Evolutionary conservation across 2,113 vertebrate genomes (phyloP), one percentile per base, ranked within the genome.

Genomic region (Prionailurus bengalensis): DNA sequence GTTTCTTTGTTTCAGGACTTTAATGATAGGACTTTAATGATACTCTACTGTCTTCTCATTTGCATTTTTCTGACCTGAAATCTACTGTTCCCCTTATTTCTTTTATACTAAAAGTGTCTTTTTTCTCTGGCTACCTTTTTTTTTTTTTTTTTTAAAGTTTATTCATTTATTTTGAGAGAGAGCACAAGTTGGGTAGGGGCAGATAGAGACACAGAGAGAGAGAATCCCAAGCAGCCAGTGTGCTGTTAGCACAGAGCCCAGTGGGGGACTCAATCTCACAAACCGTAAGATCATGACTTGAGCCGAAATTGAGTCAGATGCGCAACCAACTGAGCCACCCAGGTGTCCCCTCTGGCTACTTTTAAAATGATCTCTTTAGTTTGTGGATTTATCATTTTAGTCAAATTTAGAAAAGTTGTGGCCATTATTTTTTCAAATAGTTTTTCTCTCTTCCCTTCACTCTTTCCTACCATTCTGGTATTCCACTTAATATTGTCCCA

Each of bases 301-400:
- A 51, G 14, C 51, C 2, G 14, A 51, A 51, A 51, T 51, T 8
- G 13, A 51, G 51, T 51, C 51, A 14, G 51, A 51, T 51, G 3
- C 14, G 0, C 51, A 51, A 51, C 51, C 11, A 12, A 61, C 19
- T 61, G 58, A 61, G 58, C 58, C 58, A 23, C 58, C 19, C 58
- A 61, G 19, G 19, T 61, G 5, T 21, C 58, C 58, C 25, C 11
- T 42, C 71, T 74, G 36, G 71, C 23, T 74, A 74, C 21, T 55
- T 94, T 71, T 73, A 90, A 85, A 58, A 86, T 91, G 45, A 71
- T 90, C 39, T 84, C 45, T 90, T 66, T 94, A 83, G 19, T 90
- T 58, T 94, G 51, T 63, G 29, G 70, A 36, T 76, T 90, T 94
- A 84, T 45, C 19, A 42, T 90, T 93, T 93, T 90, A 16, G 71